Conservation (phyloP, 2,113 vertebrate genomes). For the Clarias batrachus region DNA sequence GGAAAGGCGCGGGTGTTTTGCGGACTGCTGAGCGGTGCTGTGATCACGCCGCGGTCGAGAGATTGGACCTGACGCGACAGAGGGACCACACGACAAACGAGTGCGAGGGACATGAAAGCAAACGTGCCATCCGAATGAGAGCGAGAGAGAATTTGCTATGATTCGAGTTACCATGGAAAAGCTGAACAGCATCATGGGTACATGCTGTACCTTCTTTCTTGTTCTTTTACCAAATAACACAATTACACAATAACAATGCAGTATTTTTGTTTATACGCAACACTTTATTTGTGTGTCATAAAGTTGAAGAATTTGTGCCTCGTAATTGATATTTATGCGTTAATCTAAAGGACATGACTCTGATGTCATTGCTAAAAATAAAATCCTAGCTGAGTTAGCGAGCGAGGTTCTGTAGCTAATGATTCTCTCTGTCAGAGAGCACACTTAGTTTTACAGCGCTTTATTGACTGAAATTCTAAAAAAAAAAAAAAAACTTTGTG, state of each 20-base stretch:
- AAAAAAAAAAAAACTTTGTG: background rate
- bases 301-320: background rate
- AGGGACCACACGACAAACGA: slow-evolving; percentile 2
- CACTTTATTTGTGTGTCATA: background rate
- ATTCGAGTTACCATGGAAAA: slow-evolving; percentile 16
- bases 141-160: background rate
- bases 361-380: background rate
- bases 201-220: background rate
- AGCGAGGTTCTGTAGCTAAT: background rate
- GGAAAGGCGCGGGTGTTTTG: slow-evolving; percentile 13
- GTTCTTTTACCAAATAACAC: background rate
- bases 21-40: background rate
- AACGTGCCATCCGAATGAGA: background rate
- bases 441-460: background rate
- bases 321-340: background rate
- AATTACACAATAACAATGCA: background rate
- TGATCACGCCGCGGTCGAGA: slow-evolving; percentile 18
- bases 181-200: background rate
- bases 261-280: background rate
- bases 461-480: background rate
- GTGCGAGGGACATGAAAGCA: slow-evolving; percentile 15
- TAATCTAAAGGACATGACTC: background rate
- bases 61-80: slow-evolving; percentile 31
- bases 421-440: background rate
- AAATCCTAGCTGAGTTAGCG: background rate